Conservation (phyloP, 2,113 vertebrate genomes). For the Bos indicus region DNA sequence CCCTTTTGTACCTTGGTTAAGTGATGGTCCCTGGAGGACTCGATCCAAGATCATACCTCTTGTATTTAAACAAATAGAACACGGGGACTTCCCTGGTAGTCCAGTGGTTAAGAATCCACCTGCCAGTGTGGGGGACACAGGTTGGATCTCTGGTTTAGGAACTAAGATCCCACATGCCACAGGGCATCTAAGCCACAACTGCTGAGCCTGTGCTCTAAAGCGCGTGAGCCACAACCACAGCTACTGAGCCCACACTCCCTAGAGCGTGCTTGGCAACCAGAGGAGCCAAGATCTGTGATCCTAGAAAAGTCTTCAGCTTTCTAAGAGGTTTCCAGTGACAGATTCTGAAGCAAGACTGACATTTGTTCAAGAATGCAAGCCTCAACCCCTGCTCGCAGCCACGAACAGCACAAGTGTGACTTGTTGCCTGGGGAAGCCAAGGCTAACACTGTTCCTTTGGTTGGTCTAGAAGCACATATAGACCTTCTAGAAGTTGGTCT, state of each 20-base stretch:
- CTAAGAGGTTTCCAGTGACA: background rate
- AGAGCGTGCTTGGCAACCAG: background rate
- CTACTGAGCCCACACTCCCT: background rate
- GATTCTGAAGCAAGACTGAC: background rate
- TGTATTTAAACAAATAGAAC: background rate
- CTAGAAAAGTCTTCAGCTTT: background rate
- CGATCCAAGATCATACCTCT: background rate
- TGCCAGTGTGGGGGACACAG: background rate
- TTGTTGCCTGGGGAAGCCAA: background rate
- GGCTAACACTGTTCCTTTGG: background rate
- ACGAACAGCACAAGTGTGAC: background rate
- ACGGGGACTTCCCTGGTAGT: background rate
- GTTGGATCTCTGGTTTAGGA: background rate
- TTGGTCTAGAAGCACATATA: background rate
- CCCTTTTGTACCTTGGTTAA: background rate
- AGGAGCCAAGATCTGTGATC: background rate
- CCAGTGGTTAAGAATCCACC: background rate
- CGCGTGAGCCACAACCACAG: background rate
- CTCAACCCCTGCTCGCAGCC: fast-evolving
- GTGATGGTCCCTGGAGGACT: background rate
- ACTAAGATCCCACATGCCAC: background rate
- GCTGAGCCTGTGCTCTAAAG: background rate
- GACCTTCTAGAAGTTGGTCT: background rate
- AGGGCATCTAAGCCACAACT: background rate
- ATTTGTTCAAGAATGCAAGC: background rate